A percentile compares a stretch with the other conserved stretches of the same genome.
Evolutionary conservation across 2,888 invertebrate species (phyloP).

Genomic region (Asteroscopus sphinx): DNA sequence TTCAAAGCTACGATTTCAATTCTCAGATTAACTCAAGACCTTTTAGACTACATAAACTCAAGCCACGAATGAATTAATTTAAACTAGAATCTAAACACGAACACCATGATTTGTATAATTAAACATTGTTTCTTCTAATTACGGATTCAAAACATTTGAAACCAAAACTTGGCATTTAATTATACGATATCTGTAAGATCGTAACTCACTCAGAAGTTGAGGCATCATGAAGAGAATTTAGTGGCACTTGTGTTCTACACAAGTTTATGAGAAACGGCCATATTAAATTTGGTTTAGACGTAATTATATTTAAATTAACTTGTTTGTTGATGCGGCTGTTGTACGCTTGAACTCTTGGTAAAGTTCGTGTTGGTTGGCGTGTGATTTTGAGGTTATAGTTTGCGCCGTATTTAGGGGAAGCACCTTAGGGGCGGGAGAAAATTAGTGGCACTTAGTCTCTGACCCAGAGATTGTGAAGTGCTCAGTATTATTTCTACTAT

Average conservation of each 20-base stretch:
- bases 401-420: not conserved
- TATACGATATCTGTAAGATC: conserved; percentile 19
- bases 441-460: not conserved
- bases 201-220: conserved; percentile 42
- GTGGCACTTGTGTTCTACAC: conserved; percentile 35
- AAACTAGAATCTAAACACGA: conserved; percentile 22
- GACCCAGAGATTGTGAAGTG: too few species aligned
- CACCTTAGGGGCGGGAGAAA: not conserved
- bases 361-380: conserved; percentile 22
- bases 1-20: too few species aligned
- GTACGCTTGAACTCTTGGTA: conserved; percentile 20
- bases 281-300: conserved; percentile 57
- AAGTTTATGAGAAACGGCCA: conserved; percentile 54
- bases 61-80: conserved; percentile 33
- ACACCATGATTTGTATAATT: conserved; percentile 27
- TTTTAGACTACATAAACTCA: not conserved
- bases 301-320: conserved; percentile 57
- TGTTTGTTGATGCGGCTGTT: conserved; percentile 40
- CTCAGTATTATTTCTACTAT: too few species aligned
- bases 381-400: conserved; percentile 23
- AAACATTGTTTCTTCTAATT: conserved; percentile 35
- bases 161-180: conserved; percentile 29
- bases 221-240: conserved; percentile 35
- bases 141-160: conserved; percentile 36
- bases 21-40: too few species aligned